Evolutionary conservation across 2,888 invertebrate species (phyloP).

Genomic region (Drosophila birchii): DNA sequence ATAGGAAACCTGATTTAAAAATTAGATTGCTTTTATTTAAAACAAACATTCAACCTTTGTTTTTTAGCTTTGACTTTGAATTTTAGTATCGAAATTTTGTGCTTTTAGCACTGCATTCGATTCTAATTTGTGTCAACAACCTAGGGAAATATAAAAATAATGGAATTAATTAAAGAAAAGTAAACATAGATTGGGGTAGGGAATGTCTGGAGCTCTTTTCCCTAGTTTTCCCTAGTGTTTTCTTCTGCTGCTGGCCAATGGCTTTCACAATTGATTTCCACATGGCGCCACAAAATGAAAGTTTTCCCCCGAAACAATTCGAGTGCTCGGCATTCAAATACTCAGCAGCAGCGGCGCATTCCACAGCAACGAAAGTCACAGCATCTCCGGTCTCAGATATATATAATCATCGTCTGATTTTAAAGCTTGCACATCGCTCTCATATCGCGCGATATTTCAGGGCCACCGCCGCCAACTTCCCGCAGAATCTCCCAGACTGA

Average conservation of each 20-base stretch:
- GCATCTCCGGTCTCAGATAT: conserved; percentile 28
- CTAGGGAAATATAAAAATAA: conserved; percentile 23
- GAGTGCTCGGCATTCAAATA: conserved; percentile 34
- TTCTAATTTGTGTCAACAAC: conserved; percentile 64
- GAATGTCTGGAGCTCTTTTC: conserved; percentile 25
- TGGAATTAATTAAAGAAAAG: conserved; percentile 21
- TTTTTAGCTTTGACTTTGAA: neutral
- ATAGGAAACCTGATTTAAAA: neutral
- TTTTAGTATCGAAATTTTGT: neutral
- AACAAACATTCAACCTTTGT: too few species aligned
- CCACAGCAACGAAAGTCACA: conserved; percentile 44
- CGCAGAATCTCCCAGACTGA: conserved; percentile 23
- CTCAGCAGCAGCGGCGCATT: conserved; percentile 14
- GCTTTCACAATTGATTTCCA: conserved; percentile 47
- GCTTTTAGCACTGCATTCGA: conserved; percentile 7
- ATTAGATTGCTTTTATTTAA: neutral
- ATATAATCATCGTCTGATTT: conserved; percentile 37
- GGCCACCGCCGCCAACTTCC: conserved; percentile 58
- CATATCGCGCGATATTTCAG: conserved; percentile 61
- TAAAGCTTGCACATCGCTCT: conserved; percentile 41
- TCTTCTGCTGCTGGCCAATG: conserved; percentile 1
- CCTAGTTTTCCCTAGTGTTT: neutral
- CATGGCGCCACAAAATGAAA: conserved; percentile 38
- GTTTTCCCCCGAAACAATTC: conserved; percentile 31
- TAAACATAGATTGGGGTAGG: conserved; percentile 31